These are phyloP conservation scores for Lithobates sylvaticus DNA, from an alignment of 2,797 vertebrate species.

Conservation along the genomic window DNA sequence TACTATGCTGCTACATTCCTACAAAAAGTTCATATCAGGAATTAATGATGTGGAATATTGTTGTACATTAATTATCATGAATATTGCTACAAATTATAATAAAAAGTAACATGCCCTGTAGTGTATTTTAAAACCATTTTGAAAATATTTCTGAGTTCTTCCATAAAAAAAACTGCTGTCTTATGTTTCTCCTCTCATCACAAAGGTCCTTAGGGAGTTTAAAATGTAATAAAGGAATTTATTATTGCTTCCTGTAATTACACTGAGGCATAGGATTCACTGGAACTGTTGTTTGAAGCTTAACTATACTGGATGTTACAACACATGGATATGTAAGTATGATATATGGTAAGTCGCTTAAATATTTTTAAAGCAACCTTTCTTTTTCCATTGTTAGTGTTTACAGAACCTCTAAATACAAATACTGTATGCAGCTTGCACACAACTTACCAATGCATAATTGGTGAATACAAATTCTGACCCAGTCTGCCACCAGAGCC, in stretches of 20 bases:
- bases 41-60: conserved; percentile 3
- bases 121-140: background rate
- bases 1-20: background rate
- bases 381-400: no score
- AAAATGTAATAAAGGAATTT: background rate
- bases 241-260: background rate
- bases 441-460: no score
- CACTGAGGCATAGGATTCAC: background rate
- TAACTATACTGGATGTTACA: background rate
- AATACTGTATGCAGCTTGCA: no score
- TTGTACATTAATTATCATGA: conserved; percentile 1
- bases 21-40: conserved; percentile 4
- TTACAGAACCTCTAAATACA: no score
- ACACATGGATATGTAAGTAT: no score
- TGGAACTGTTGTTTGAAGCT: background rate
- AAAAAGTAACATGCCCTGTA: conserved; percentile 1
- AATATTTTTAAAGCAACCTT: no score
- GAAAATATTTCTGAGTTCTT: background rate
- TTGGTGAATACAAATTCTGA: no score
- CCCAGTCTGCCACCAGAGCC: no score
- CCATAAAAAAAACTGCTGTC: background rate
- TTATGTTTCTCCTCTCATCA: background rate
- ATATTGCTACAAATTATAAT: background rate
- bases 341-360: no score
- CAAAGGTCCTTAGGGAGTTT: background rate